Base-by-base conservation (phyloP, 2,888 invertebrate genomes). In the Spialia ferax region DNA sequence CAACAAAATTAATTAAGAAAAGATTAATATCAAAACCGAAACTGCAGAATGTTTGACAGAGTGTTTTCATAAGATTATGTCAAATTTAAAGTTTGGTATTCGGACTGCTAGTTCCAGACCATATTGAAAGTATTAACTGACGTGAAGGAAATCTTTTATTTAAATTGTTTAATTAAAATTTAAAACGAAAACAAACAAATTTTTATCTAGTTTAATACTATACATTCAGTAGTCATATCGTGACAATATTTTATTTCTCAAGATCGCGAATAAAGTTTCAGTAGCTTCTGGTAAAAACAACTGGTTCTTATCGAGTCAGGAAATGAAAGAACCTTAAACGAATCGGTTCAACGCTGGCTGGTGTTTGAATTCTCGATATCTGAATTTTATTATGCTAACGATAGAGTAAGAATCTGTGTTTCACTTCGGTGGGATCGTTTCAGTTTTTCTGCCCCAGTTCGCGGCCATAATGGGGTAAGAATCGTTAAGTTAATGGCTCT, bases 401-500 rank as follows among this genome's bases (percentile, higher is more conserved):
- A 45, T 15, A 42, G 42, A 15, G 15, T 15, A 42, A 15, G 15
- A 42, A 42, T 42, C 42, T 7, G 6, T 42, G 42, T 15, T 7
- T 7, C 2, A 15, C 42, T 7, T 7, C 2, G 7, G 15, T 42
- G 15, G 15, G 15, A 42, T 42, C 42, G 15, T 15, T 42, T 15
- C 42, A 15, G 42, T 42, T 42, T 42, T 42, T 42, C 42, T 42
- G 42, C 45, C 45, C 45, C 45, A 18, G 45, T 45, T 45, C 45
- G 18, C 45, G 45, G 7, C 45, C 45, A 45, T 45, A 45, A 45
- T 20, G 18, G 45, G 45, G 45, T 45, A 45, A 45, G 45, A 45
- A 45, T 45, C 45, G 18, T 18, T 18, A 45, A 45, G 45, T 45
- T 45, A 10, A 45, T 45, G 45, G 45, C 45, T 45, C 18, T 45